These are phyloP conservation scores for Drosophila ambigua DNA, from an alignment of 1,140 invertebrate genomes.

Conservation along the genomic window DNA sequence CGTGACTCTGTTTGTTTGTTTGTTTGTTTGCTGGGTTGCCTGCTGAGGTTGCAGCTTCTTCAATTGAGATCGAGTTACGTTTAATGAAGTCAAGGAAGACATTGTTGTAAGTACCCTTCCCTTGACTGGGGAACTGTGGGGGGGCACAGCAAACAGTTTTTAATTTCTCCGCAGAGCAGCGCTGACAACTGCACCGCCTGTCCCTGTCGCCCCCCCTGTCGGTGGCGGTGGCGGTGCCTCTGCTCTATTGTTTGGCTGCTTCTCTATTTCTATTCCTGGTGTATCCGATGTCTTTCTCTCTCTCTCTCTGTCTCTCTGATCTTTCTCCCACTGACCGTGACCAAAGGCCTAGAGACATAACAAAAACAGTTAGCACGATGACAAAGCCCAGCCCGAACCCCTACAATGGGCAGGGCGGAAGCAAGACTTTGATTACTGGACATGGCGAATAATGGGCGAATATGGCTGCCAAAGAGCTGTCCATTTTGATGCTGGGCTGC, in stretches of 20 bases:
- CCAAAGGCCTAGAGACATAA: slow-evolving; percentile 69
- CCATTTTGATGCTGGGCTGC: too few species aligned
- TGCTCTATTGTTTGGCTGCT: too few species aligned
- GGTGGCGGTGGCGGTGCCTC: slow-evolving; percentile 26
- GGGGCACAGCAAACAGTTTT: slow-evolving; percentile 61
- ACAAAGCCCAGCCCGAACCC: background rate
- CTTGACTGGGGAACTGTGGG: too few species aligned
- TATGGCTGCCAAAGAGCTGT: too few species aligned
- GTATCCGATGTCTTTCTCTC: slow-evolving; percentile 32
- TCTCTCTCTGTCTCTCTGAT: slow-evolving; percentile 16
- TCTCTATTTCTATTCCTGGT: slow-evolving; percentile 11
- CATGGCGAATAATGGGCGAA: too few species aligned
- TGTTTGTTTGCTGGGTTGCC: slow-evolving; percentile 16
- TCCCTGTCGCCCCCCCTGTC: slow-evolving; percentile 9
- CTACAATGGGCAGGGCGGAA: slow-evolving; percentile 10
- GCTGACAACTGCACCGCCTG: too few species aligned
- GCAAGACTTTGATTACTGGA: slow-evolving; percentile 6
- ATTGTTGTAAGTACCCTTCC: slow-evolving; percentile 64
- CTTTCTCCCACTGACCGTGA: slow-evolving; percentile 69
- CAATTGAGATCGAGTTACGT: slow-evolving; percentile 37
- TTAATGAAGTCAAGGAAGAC: slow-evolving; percentile 80
- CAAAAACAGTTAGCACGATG: slow-evolving; percentile 27
- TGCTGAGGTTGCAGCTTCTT: slow-evolving; percentile 37
- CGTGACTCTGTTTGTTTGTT: background rate
- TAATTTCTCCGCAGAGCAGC: slow-evolving; percentile 53